A percentile compares a stretch with the other conserved stretches of the same genome.
phyloP scores from a whole-genome alignment of 2,797 vertebrate species.

The Acrossocheilus fasciatus region DNA sequence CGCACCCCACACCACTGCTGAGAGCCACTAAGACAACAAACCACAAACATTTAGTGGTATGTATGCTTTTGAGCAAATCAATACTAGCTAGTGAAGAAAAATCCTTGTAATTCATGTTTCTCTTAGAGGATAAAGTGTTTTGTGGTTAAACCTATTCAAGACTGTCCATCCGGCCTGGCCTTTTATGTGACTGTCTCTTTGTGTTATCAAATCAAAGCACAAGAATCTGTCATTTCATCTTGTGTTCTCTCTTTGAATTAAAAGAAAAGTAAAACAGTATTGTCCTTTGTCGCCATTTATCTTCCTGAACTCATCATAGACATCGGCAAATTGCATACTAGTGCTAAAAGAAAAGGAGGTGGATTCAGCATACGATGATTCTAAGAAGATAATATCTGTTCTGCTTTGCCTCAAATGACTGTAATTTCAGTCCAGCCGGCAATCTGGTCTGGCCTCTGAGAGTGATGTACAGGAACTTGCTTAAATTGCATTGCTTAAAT shows the following conservation, averaged over 20 bases:
- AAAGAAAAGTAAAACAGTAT: slow-evolving; percentile 5
- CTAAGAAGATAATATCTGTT: slow-evolving; percentile 56
- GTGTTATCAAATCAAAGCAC: slow-evolving; percentile 28
- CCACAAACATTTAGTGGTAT: slow-evolving; percentile 20
- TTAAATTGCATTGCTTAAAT: slow-evolving; percentile 12
- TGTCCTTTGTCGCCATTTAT: slow-evolving; percentile 13
- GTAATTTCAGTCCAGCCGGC: slow-evolving; percentile 55
- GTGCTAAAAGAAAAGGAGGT: background rate
- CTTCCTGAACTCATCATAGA: slow-evolving; percentile 41
- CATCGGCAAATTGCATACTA: slow-evolving; percentile 44
- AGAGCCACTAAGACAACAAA: slow-evolving; percentile 3
- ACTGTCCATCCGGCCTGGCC: background rate
- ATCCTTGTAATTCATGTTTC: slow-evolving; percentile 19
- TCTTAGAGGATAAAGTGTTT: background rate
- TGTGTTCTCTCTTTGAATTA: slow-evolving; percentile 2
- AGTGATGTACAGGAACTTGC: slow-evolving; percentile 14
- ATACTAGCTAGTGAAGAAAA: slow-evolving; percentile 19
- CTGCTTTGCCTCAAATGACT: slow-evolving; percentile 57
- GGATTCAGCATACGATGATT: slow-evolving; percentile 36
- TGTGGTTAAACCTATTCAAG: slow-evolving; percentile 24
- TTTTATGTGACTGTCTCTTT: slow-evolving; percentile 33
- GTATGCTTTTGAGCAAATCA: slow-evolving; percentile 27
- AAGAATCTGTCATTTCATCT: background rate
- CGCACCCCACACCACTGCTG: background rate
- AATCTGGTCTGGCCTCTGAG: slow-evolving; percentile 37